phyloP scores from a whole-genome alignment of 2,113 vertebrate genomes.

The Agapornis roseicollis region DNA sequence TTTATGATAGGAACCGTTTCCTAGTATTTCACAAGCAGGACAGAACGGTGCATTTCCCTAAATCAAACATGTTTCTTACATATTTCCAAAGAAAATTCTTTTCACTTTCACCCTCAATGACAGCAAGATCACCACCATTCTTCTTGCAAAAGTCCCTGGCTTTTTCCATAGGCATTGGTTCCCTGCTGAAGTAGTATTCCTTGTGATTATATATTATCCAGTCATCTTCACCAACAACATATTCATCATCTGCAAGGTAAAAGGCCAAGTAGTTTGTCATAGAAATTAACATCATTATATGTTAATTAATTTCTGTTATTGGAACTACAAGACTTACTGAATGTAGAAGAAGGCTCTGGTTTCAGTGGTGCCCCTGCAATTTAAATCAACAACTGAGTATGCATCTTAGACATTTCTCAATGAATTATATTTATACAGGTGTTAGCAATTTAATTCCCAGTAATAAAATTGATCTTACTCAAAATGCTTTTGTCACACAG shows the following conservation, averaged over 20 bases:
- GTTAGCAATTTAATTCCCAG: not conserved
- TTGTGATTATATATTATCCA: constrained; percentile 86
- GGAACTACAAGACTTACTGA: constrained; percentile 47
- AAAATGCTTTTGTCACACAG: not conserved
- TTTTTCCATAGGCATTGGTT: constrained; percentile 80
- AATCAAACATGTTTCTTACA: constrained; percentile 70
- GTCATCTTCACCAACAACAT: constrained; percentile 75
- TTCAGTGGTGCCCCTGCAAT: constrained; percentile 81
- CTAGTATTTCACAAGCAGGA: not conserved
- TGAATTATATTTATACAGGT: not conserved
- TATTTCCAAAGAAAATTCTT: constrained; percentile 90
- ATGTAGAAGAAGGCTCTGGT: constrained; percentile 75
- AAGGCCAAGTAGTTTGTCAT: not conserved
- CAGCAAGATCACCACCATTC: constrained; percentile 83
- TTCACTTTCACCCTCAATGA: constrained; percentile 84
- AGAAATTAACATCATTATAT: not conserved
- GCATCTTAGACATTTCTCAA: not conserved
- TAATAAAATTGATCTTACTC: not conserved
- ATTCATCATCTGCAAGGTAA: constrained; percentile 72
- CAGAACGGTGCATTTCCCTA: not conserved
- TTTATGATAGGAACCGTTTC: not conserved
- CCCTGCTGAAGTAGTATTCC: constrained; percentile 87
- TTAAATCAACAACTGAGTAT: constrained; percentile 8
- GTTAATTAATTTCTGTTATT: not conserved
- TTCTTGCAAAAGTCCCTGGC: constrained; percentile 83